Conservation (phyloP, 2,888 invertebrate genomes). For the Prenolepis imparis region DNA sequence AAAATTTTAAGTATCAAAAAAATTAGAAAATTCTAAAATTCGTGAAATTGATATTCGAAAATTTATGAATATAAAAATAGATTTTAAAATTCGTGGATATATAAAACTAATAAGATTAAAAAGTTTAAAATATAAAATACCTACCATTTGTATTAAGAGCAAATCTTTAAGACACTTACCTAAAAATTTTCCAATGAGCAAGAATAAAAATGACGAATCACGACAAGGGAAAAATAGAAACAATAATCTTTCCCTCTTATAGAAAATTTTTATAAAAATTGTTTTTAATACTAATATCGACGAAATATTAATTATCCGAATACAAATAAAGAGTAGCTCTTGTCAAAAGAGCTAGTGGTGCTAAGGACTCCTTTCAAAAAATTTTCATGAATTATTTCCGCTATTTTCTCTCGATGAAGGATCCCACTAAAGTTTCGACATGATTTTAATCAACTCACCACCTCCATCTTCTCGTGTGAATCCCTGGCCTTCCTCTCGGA, state of each 20-base stretch:
- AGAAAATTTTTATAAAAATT: not conserved
- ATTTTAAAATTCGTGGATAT: not conserved
- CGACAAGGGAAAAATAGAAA: too few relatives aligned
- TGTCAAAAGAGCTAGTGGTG: not conserved
- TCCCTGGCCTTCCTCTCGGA: slow-evolving; percentile 89
- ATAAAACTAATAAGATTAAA: not conserved
- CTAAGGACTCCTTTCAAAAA: not conserved
- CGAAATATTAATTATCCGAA: not conserved
- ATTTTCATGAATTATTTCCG: not conserved
- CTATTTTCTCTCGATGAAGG: not conserved
- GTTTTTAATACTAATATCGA: not conserved
- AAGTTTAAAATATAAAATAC: too few relatives aligned
- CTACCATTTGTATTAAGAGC: too few relatives aligned
- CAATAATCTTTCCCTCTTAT: not conserved
- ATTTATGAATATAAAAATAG: not conserved
- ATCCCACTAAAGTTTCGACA: not conserved
- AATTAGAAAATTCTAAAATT: not conserved
- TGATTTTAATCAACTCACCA: slow-evolving; percentile 87
- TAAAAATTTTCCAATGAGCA: not conserved
- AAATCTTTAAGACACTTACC: not conserved
- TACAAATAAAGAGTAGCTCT: not conserved
- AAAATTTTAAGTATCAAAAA: not conserved
- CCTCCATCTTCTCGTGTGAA: slow-evolving; percentile 94
- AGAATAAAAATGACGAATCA: too few relatives aligned
- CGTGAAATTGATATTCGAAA: not conserved